Conservation (phyloP, 1,140 invertebrate genomes). For the Drosophila paulistorum region DNA sequence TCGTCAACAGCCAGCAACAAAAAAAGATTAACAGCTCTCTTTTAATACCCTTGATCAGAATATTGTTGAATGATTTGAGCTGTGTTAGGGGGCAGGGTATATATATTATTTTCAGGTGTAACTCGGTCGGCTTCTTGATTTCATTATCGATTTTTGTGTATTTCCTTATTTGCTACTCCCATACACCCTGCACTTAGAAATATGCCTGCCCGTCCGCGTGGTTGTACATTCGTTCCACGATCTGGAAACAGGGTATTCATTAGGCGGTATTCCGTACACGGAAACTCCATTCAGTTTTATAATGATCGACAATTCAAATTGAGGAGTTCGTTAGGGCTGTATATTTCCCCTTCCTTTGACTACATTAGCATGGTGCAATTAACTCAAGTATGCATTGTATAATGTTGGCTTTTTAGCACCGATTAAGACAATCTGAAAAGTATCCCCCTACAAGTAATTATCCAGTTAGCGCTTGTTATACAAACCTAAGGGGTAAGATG, state of each 20-base stretch:
- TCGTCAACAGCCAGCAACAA: slow-evolving; percentile 39
- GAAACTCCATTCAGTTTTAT: not conserved
- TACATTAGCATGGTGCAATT: slow-evolving; percentile 40
- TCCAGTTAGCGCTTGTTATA: slow-evolving; percentile 78
- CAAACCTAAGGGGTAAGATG: slow-evolving; percentile 35
- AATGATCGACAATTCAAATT: slow-evolving; percentile 47
- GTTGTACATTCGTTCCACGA: too few relatives aligned
- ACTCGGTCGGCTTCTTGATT: too few relatives aligned
- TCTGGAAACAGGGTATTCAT: too few relatives aligned
- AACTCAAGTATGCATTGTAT: slow-evolving; percentile 66
- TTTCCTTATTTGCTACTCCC: not conserved
- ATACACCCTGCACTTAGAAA: too few relatives aligned
- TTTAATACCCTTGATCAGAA: not conserved
- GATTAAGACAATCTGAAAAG: slow-evolving; percentile 61
- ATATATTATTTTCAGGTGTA: too few relatives aligned
- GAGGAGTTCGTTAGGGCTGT: slow-evolving; percentile 40
- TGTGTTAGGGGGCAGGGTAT: too few relatives aligned
- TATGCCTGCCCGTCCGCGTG: too few relatives aligned
- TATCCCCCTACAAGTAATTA: slow-evolving; percentile 66
- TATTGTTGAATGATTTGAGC: too few relatives aligned
- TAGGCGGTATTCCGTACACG: too few relatives aligned
- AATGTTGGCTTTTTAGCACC: slow-evolving; percentile 68
- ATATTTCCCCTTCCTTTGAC: not conserved
- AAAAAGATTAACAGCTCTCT: slow-evolving; percentile 14
- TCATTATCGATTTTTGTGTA: too few relatives aligned